These are phyloP conservation scores for Crypturellus undulatus DNA, from an alignment of 2,113 vertebrate genomes.

Conservation along the genomic window DNA sequence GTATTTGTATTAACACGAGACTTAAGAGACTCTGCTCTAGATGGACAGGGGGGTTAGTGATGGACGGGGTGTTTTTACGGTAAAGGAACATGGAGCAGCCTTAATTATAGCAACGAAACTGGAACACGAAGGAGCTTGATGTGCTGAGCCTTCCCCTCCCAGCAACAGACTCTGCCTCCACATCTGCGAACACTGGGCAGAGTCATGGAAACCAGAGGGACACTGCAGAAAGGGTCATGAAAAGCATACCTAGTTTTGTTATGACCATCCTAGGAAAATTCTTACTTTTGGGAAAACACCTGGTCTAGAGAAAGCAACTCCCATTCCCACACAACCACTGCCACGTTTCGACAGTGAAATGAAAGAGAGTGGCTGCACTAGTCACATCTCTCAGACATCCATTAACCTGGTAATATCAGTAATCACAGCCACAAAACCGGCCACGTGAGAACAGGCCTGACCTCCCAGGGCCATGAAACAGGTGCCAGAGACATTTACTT, in stretches of 20 bases:
- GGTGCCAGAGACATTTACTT: neutral
- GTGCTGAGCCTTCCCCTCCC: neutral
- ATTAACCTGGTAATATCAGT: neutral
- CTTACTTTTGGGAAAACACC: neutral
- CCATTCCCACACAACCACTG: neutral
- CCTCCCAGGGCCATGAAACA: neutral
- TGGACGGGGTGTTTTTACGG: neutral
- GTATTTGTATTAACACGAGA: accelerated
- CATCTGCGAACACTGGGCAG: neutral
- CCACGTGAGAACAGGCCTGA: neutral
- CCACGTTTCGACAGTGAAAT: neutral
- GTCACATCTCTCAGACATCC: no score
- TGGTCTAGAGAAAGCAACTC: neutral
- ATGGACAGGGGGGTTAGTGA: conserved; percentile 47
- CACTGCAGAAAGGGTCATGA: neutral
- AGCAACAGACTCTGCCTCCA: neutral
- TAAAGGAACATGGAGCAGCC: neutral
- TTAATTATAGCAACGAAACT: neutral
- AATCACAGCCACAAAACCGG: neutral
- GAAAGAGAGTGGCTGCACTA: neutral
- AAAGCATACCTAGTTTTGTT: neutral
- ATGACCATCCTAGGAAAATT: neutral
- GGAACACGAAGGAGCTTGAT: neutral
- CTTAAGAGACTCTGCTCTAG: conserved; percentile 1
- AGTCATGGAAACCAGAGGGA: neutral